Percentiles rank a stretch among this genome's conserved stretches.
Conservation (phyloP, 2,797 vertebrate genomes). For the Schizothorax lantsangensis region DNA sequence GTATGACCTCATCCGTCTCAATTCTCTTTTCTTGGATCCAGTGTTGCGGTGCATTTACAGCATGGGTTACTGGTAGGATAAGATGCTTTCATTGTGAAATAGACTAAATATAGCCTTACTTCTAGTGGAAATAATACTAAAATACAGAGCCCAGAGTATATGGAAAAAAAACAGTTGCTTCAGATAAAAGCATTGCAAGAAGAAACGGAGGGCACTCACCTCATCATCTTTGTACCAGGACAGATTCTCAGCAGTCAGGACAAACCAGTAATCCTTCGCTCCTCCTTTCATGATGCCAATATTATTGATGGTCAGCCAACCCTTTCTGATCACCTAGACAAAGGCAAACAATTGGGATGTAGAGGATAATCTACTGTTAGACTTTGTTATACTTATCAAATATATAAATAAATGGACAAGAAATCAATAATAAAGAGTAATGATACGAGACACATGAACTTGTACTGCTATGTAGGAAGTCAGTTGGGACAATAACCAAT, state of each 20-base stretch:
- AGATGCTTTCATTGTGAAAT: constrained; percentile 35
- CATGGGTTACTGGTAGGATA: constrained; percentile 13
- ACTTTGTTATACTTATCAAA: background rate
- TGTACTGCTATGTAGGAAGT: background rate
- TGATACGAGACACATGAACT: background rate
- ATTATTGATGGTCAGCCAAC: constrained; percentile 96
- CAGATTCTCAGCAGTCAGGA: constrained; percentile 90
- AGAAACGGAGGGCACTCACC: constrained; percentile 73
- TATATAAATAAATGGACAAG: background rate
- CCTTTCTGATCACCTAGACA: constrained; percentile 90
- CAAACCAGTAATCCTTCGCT: constrained; percentile 96
- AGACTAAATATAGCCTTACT: constrained; percentile 43
- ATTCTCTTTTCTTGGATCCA: constrained; percentile 3
- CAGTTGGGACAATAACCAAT: background rate
- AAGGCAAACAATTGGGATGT: background rate
- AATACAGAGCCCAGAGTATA: background rate
- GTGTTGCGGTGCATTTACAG: background rate
- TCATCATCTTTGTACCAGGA: constrained; percentile 98
- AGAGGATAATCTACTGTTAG: background rate
- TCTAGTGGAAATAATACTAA: constrained; percentile 11
- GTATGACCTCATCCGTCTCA: constrained; percentile 20
- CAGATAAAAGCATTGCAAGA: constrained; percentile 8
- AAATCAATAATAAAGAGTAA: background rate
- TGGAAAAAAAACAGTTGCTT: constrained; percentile 21
- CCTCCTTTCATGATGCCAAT: constrained; percentile 97